Conservation (phyloP, 2,113 vertebrate genomes). For the Isichthys henryi region DNA sequence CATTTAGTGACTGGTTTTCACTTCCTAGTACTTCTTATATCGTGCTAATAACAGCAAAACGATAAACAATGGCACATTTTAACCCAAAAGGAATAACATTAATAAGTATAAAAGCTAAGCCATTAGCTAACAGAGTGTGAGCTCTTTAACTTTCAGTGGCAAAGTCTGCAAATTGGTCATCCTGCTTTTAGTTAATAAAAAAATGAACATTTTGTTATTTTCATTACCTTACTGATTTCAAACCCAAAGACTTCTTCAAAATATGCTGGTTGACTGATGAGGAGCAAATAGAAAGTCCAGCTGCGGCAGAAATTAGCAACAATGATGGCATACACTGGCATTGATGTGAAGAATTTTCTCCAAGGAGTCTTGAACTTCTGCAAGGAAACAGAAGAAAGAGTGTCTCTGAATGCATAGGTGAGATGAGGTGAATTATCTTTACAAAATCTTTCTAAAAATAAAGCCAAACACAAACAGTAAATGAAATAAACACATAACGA, state of each 20-base stretch:
- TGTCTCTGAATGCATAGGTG: neutral
- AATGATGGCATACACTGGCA: constrained; percentile 87
- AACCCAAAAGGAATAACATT: neutral
- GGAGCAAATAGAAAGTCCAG: constrained; percentile 87
- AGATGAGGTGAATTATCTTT: neutral
- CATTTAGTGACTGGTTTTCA: neutral
- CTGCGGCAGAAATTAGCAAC: constrained; percentile 88
- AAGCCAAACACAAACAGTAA: neutral
- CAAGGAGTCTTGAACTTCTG: constrained; percentile 86
- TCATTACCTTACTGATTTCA: constrained; percentile 80
- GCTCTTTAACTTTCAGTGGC: neutral
- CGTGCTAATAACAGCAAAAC: neutral
- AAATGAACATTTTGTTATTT: neutral
- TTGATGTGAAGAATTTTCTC: constrained; percentile 81
- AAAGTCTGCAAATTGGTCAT: neutral
- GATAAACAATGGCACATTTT: neutral
- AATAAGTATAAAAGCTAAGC: neutral
- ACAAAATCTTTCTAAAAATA: neutral
- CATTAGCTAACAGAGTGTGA: neutral
- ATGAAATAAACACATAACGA: neutral
- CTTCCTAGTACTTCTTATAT: neutral
- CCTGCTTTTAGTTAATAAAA: neutral
- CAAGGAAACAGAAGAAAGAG: neutral
- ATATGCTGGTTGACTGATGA: constrained; percentile 86
- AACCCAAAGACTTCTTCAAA: constrained; percentile 88